A percentile compares a stretch with the other conserved stretches of the same genome.
phyloP scores from a whole-genome alignment of 2,888 invertebrate species.

The Actias luna region DNA sequence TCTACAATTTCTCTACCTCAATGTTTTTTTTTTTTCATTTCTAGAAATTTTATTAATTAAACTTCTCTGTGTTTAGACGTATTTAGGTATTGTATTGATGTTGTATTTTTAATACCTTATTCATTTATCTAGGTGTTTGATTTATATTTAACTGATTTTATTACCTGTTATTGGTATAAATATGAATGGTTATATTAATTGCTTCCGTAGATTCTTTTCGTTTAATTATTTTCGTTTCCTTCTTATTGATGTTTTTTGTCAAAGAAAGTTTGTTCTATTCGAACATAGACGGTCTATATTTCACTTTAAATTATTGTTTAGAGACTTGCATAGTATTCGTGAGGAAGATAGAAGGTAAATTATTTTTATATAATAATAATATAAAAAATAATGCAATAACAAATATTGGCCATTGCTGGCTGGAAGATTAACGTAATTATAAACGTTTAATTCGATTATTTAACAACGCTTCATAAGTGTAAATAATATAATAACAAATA shows the following conservation, averaged over 20 bases:
- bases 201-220: not conserved
- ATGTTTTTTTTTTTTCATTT: not conserved
- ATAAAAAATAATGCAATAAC: too few relatives aligned
- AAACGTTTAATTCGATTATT: too few relatives aligned
- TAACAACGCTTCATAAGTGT: too few relatives aligned
- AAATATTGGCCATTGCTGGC: too few relatives aligned
- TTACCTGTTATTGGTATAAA: not conserved
- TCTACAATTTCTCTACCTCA: not conserved
- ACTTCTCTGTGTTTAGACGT: not conserved
- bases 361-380: too few relatives aligned
- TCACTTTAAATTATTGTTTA: too few relatives aligned
- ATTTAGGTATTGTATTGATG: conserved; percentile 2
- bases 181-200: not conserved
- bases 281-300: not conserved
- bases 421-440: too few relatives aligned
- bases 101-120: not conserved
- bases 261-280: not conserved
- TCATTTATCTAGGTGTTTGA: not conserved
- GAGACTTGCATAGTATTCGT: too few relatives aligned
- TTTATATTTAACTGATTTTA: not conserved
- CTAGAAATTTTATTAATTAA: conserved; percentile 3
- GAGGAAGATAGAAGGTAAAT: too few relatives aligned
- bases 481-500: not conserved
- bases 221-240: not conserved
- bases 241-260: not conserved